Evolutionary conservation across 1,140 invertebrate genomes (phyloP).

Genomic region (Drosophila kanapiae): DNA sequence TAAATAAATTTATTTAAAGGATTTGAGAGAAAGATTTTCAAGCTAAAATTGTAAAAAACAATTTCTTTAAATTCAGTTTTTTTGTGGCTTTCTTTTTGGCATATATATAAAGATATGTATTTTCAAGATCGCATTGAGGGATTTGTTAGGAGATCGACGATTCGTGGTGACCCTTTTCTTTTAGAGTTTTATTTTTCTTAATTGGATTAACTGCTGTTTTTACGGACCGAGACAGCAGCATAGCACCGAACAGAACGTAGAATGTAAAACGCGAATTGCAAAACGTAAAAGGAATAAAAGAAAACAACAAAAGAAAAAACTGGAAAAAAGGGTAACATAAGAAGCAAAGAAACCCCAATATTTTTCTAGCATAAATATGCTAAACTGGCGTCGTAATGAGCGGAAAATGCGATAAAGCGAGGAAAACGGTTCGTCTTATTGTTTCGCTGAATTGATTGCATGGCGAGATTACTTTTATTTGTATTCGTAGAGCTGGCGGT

Average conservation of each 20-base stretch:
- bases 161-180: conserved; percentile 26
- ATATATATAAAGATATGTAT: neutral
- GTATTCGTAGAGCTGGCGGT: conserved; percentile 21
- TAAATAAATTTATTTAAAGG: no score
- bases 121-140: neutral
- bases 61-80: no score
- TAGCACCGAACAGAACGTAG: conserved; percentile 23
- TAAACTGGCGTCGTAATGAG: conserved; percentile 51
- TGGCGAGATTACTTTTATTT: conserved; percentile 33
- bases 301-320: conserved; percentile 28
- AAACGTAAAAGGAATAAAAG: conserved; percentile 1
- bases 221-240: conserved; percentile 46
- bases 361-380: conserved; percentile 59
- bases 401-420: conserved; percentile 47
- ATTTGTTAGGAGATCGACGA: conserved; percentile 36
- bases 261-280: conserved; percentile 26
- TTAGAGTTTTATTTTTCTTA: conserved; percentile 66
- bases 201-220: conserved; percentile 79
- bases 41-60: no score
- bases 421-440: conserved; percentile 25
- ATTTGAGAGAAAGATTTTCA: no score
- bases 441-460: conserved; percentile 44
- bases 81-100: no score
- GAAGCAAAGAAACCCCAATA: conserved; percentile 67
- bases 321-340: conserved; percentile 43